Evolutionary conservation across 2,888 invertebrate genomes (phyloP).

Genomic region (Chelonus formosanus): DNA sequence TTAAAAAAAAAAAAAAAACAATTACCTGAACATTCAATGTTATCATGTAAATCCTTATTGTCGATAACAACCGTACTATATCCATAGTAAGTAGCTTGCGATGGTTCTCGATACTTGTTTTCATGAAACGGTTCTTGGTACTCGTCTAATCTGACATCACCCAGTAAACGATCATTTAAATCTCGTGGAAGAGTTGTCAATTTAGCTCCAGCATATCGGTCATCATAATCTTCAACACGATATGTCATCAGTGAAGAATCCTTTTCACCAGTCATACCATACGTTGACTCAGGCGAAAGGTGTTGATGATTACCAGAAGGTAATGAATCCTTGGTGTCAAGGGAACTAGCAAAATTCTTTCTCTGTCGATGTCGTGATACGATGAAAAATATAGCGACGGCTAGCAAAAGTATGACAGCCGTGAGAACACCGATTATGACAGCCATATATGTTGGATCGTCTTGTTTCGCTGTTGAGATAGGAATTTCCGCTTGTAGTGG

Average conservation of each 20-base stretch:
- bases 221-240: constrained; percentile 71
- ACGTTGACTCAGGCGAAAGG: constrained; percentile 68
- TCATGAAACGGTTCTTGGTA: constrained; percentile 64
- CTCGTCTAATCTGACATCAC: constrained; percentile 62
- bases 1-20: constrained; percentile 13
- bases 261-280: constrained; percentile 66
- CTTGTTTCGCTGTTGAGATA: constrained; percentile 65
- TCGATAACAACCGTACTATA: constrained; percentile 64
- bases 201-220: constrained; percentile 62
- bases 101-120: constrained; percentile 61
- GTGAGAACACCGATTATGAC: constrained; percentile 69
- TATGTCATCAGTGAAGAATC: constrained; percentile 68
- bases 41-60: constrained; percentile 64
- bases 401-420: constrained; percentile 69
- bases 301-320: constrained; percentile 63
- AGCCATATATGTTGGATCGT: constrained; percentile 68
- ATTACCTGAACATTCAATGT: constrained; percentile 63
- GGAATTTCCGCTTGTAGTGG: constrained; percentile 59
- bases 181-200: constrained; percentile 61
- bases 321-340: constrained; percentile 65
- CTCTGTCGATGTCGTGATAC: constrained; percentile 67
- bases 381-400: constrained; percentile 69
- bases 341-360: constrained; percentile 66
- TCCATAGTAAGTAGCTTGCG: constrained; percentile 63
- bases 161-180: constrained; percentile 62